Evolutionary conservation across 2,888 invertebrate genomes (phyloP), one percentile per base, ranked within the genome.

Genomic region (Diploptera punctata): DNA sequence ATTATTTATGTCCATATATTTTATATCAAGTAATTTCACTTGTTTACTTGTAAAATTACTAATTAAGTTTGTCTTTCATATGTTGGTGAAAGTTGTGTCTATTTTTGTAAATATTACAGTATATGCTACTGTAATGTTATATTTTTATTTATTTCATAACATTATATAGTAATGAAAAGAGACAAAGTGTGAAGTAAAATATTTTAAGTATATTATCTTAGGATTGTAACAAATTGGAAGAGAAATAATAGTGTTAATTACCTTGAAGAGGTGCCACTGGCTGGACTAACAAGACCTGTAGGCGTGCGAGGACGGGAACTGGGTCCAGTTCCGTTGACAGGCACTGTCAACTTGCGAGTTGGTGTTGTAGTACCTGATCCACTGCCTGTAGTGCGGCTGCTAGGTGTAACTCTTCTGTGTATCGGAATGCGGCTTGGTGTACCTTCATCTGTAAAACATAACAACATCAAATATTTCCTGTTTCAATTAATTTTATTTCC

Each of bases 401-500:
- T 87, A 85, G 89, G 86, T 1, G 76, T 75, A 47, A 73, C 68
- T 16, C 77, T 73, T 18, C 75, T 69, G 26, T 74, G 73, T 2
- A 75, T 65, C 74, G 95, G 95, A 82, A 94, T 94, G 81, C 94
- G 91, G 76, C 94, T 92, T 75, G 91, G 93, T 57, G 93, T 93
- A 61, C 89, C 90, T 79, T 93, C 93, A 82, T 93, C 93, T 92
- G 76, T 4, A 77, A 77, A 62, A 70, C 44, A 24, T 33, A n/a
- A n/a, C n/a, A 47, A 60, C 47, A 24, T 33, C 10, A 33, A 33
- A 33, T n/a, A n/a, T n/a, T n/a, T n/a, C n/a, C n/a, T n/a, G n/a
- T n/a, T n/a, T n/a, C n/a, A n/a, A n/a, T n/a, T n/a, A n/a, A n/a
- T n/a, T n/a, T n/a, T n/a, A n/a, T n/a, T n/a, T n/a, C n/a, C n/a